phyloP scores from a whole-genome alignment of 2,888 invertebrate genomes.

The Hemistola chrysoprasaria region DNA sequence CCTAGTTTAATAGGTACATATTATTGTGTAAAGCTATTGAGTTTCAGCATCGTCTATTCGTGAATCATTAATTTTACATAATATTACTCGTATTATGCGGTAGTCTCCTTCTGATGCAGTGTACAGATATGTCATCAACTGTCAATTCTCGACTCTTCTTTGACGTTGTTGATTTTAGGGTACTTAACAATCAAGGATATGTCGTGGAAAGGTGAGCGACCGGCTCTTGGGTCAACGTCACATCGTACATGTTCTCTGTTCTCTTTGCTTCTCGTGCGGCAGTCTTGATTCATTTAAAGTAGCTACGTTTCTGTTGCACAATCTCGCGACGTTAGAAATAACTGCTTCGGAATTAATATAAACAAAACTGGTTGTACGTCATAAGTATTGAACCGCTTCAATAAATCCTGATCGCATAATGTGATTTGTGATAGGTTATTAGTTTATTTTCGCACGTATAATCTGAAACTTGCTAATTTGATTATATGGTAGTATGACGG shows the following conservation, averaged over 20 bases:
- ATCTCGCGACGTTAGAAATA: slow-evolving; percentile 30
- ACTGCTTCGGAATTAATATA: slow-evolving; percentile 12
- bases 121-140: no score
- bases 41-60: no score
- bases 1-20: no score
- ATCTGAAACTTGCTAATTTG: no score
- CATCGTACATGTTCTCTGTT: no score
- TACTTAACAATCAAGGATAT: slow-evolving; percentile 11
- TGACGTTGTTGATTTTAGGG: slow-evolving; percentile 3
- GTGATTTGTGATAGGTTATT: slow-evolving; percentile 8
- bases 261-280: slow-evolving; percentile 32
- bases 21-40: no score
- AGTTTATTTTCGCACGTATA: slow-evolving; percentile 9
- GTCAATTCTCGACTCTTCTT: no score
- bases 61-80: no score
- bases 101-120: no score
- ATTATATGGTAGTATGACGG: no score
- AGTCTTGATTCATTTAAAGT: slow-evolving; percentile 42
- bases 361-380: no score
- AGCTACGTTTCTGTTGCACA: slow-evolving; percentile 39
- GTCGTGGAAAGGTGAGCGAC: slow-evolving; percentile 62
- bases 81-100: no score
- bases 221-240: slow-evolving; percentile 64
- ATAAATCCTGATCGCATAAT: slow-evolving; percentile 11
- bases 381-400: slow-evolving; percentile 12